Evolutionary conservation across 2,113 vertebrate species (phyloP).

Genomic region (Python bivittatus): DNA sequence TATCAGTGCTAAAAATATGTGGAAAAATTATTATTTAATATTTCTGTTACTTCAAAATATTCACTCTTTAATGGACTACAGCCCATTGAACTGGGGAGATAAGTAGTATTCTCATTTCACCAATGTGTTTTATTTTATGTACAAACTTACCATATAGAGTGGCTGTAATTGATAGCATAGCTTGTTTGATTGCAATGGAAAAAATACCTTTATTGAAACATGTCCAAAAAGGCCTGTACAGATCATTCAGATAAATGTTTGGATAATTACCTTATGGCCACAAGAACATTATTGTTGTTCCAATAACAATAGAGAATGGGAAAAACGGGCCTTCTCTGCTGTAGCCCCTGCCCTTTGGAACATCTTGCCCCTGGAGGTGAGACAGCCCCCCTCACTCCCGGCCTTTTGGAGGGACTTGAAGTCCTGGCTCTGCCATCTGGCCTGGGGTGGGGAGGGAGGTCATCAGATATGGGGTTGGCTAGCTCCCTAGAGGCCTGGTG

Average conservation of each 20-base stretch:
- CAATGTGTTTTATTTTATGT: neutral
- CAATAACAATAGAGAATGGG: neutral
- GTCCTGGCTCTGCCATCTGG: too few relatives aligned
- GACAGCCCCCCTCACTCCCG: too few relatives aligned
- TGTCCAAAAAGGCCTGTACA: neutral
- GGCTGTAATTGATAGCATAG: neutral
- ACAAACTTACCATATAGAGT: neutral
- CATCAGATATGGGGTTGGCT: too few relatives aligned
- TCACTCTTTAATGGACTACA: neutral
- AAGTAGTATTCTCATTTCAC: neutral
- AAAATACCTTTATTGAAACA: neutral
- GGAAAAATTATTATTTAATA: neutral
- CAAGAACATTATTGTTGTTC: neutral
- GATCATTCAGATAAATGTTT: neutral
- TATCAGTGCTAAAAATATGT: neutral
- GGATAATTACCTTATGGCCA: neutral
- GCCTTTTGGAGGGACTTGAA: too few relatives aligned
- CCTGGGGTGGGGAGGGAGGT: too few relatives aligned
- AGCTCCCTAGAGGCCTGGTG: too few relatives aligned
- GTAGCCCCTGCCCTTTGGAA: too few relatives aligned
- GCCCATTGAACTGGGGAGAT: neutral
- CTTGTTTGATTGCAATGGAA: neutral
- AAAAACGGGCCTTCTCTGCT: too few relatives aligned
- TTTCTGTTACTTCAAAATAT: neutral
- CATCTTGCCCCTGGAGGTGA: too few relatives aligned